Evolutionary conservation across 2,113 vertebrate genomes (phyloP).

Genomic region (Labeo catla): DNA sequence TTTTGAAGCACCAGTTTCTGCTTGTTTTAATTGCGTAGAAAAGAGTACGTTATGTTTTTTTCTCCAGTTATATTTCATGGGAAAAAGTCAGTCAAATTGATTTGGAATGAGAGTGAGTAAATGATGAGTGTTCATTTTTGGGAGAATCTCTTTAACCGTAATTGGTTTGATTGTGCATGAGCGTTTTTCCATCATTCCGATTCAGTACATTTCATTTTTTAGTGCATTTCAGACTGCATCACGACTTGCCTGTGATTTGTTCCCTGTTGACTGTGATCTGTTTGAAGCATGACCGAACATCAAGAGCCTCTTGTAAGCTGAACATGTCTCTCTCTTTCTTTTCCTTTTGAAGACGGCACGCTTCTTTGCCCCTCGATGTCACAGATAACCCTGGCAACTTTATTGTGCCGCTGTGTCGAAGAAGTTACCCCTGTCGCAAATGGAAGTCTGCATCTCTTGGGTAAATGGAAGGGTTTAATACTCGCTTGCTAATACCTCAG

Average conservation of each 20-base stretch:
- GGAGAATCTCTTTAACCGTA: constrained; percentile 1
- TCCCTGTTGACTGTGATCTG: constrained; percentile 18
- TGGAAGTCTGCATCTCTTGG: constrained; percentile 80
- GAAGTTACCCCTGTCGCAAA: constrained; percentile 77
- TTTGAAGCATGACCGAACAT: constrained; percentile 36
- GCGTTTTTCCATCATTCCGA: constrained; percentile 16
- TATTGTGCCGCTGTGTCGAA: constrained; percentile 68
- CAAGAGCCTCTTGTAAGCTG: constrained; percentile 39
- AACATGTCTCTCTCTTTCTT: constrained; percentile 55
- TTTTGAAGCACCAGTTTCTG: background rate
- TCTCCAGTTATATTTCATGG: background rate
- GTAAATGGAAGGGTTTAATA: constrained; percentile 69
- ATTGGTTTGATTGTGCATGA: constrained; percentile 22
- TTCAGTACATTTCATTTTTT: constrained; percentile 25
- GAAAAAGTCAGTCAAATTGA: background rate
- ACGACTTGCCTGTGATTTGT: background rate
- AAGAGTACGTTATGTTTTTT: background rate
- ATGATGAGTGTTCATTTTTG: background rate
- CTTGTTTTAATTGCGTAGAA: background rate
- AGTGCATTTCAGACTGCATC: background rate
- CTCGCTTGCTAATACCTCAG: constrained; percentile 28
- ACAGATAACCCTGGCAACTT: constrained; percentile 71
- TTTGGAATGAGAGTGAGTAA: background rate
- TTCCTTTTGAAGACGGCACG: constrained; percentile 68
- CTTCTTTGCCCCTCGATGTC: constrained; percentile 73